Conservation (phyloP, 35 echinoderm and acorn worm genomes). For the Strongylocentrotus purpuratus region DNA sequence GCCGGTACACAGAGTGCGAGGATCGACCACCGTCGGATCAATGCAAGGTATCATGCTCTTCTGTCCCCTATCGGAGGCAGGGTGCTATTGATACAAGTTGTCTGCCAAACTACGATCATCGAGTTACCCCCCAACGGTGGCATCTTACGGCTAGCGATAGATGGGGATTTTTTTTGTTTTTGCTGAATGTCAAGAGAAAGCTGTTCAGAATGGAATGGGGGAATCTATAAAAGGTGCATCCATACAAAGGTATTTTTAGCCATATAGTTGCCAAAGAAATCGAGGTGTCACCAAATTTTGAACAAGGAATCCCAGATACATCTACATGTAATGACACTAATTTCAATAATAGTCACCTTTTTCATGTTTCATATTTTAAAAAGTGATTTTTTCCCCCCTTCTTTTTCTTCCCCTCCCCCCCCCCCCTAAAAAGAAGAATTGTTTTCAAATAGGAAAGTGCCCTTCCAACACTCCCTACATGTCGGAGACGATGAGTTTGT, state of each 20-base stretch:
- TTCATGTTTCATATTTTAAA: too few species aligned
- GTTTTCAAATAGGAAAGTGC: too few species aligned
- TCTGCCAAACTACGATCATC: neutral
- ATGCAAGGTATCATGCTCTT: neutral
- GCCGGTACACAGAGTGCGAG: neutral
- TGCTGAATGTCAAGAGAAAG: neutral
- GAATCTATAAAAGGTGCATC: neutral
- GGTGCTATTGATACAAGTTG: conserved; percentile 1
- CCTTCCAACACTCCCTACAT: too few species aligned
- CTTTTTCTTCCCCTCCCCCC: too few species aligned
- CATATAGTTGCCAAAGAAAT: too few species aligned
- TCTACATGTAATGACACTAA: too few species aligned
- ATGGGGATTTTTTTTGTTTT: neutral
- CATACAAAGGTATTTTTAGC: neutral
- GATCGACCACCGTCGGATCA: neutral
- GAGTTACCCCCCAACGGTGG: neutral
- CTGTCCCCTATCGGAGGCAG: neutral
- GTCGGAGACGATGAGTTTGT: too few species aligned
- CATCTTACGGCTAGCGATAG: neutral
- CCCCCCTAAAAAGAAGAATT: too few species aligned
- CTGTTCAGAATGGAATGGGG: neutral
- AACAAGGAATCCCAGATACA: too few species aligned
- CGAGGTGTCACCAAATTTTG: too few species aligned
- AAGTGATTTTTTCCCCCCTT: too few species aligned
- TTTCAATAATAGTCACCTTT: too few species aligned